These are phyloP conservation scores for Euglossa dilemma DNA, from an alignment of 1,140 invertebrate genomes.

Conservation along the genomic window DNA sequence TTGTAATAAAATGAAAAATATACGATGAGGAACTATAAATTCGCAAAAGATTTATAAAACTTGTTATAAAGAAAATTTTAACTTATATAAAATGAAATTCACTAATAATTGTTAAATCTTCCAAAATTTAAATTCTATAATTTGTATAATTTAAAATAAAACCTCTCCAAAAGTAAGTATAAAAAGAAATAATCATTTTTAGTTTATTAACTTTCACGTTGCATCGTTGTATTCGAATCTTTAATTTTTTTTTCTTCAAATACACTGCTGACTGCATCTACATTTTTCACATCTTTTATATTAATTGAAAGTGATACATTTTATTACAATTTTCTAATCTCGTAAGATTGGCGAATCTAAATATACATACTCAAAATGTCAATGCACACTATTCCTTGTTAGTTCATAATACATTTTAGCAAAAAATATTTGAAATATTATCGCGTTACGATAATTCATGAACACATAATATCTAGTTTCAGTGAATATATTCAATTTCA, in stretches of 20 bases:
- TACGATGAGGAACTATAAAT: background rate
- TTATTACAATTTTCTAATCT: background rate
- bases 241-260: slow-evolving; percentile 7
- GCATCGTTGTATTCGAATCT: slow-evolving; percentile 36
- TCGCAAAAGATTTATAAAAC: background rate
- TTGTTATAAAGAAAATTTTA: background rate
- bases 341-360: background rate
- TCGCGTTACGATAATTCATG: slow-evolving; percentile 7
- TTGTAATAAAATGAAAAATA: background rate
- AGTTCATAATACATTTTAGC: background rate
- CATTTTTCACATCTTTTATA: background rate
- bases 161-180: background rate
- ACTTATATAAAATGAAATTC: background rate
- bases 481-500: slow-evolving; percentile 36
- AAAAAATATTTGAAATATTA: background rate
- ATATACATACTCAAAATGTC: background rate
- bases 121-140: background rate
- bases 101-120: slow-evolving; percentile 13
- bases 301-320: slow-evolving; percentile 9
- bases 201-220: background rate
- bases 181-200: background rate
- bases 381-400: background rate
- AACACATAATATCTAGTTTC: slow-evolving; percentile 22
- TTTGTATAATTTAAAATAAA: slow-evolving; percentile 1
- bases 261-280: slow-evolving; percentile 9